phyloP scores from a whole-genome alignment of 2,797 vertebrate species.

The Aulostomus chinensis region DNA sequence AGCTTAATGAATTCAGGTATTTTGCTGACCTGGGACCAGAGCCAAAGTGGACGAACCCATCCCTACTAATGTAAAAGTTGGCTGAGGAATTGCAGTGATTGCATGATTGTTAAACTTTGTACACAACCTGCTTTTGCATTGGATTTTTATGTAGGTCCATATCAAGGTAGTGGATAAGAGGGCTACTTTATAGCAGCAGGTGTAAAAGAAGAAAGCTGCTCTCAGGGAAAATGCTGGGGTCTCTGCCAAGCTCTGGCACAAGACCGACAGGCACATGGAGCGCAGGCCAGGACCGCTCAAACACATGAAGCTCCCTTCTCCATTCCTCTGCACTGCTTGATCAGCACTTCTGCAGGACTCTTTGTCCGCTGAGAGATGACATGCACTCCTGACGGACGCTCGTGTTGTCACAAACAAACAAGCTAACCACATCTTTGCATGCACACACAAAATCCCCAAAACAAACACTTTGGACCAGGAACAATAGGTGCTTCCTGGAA shows the following conservation, averaged over 20 bases:
- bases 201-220: conserved; percentile 45
- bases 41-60: no score
- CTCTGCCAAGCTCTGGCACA: no score
- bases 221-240: conserved; percentile 31
- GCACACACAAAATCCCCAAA: conserved; percentile 43
- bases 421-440: conserved; percentile 27
- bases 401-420: conserved; percentile 22
- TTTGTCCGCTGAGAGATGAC: conserved; percentile 33
- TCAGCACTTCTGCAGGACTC: conserved; percentile 40
- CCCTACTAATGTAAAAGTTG: no score
- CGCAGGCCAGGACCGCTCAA: conserved; percentile 18
- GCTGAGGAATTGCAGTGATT: neutral
- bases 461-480: conserved; percentile 26
- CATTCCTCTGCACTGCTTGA: conserved; percentile 16
- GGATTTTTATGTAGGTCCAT: no score
- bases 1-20: no score
- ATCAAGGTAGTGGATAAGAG: no score
- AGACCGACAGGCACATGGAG: conserved; percentile 41
- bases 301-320: conserved; percentile 43
- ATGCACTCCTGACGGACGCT: conserved; percentile 17
- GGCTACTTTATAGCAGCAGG: conserved; percentile 35
- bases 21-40: no score
- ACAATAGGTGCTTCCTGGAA: conserved; percentile 49
- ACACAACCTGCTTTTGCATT: no score
- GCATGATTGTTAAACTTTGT: no score